These are phyloP conservation scores for Globia sparganii DNA, from an alignment of 2,888 invertebrate species.

Conservation along the genomic window DNA sequence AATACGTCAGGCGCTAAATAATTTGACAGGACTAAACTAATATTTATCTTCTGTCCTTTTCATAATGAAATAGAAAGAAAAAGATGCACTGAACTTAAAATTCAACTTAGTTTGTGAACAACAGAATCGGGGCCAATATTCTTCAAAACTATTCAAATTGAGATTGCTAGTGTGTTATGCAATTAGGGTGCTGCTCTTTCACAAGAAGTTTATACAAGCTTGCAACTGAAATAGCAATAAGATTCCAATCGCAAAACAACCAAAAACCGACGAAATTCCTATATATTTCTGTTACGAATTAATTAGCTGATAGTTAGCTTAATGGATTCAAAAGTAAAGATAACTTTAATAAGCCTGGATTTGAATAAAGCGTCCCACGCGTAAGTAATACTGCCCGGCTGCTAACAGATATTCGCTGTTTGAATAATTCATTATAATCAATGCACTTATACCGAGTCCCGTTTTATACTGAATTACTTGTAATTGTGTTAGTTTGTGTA, in stretches of 20 bases:
- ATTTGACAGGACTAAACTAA: no score
- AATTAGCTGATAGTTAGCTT: conserved; percentile 79
- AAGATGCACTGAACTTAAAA: no score
- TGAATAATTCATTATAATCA: conserved; percentile 89
- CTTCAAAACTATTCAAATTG: no score
- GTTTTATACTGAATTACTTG: conserved; percentile 69
- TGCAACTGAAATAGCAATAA: conserved; percentile 19
- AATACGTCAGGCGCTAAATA: no score
- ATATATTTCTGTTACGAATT: conserved; percentile 65
- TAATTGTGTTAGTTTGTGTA: conserved; percentile 48
- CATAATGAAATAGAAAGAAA: no score
- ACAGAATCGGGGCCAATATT: no score
- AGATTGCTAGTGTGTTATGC: no score
- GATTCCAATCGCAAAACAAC: conserved; percentile 30
- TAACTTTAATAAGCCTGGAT: conserved; percentile 82
- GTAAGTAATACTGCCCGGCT: conserved; percentile 63
- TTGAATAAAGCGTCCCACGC: conserved; percentile 80
- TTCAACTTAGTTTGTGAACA: no score
- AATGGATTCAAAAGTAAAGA: conserved; percentile 80
- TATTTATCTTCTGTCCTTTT: no score
- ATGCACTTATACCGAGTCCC: conserved; percentile 80
- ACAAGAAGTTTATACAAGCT: neutral
- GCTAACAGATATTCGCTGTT: conserved; percentile 74
- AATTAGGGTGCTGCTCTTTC: neutral
- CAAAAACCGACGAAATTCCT: conserved; percentile 37